Evolutionary conservation across 2,797 vertebrate genomes (phyloP).

Genomic region (Clarias platycephalus): DNA sequence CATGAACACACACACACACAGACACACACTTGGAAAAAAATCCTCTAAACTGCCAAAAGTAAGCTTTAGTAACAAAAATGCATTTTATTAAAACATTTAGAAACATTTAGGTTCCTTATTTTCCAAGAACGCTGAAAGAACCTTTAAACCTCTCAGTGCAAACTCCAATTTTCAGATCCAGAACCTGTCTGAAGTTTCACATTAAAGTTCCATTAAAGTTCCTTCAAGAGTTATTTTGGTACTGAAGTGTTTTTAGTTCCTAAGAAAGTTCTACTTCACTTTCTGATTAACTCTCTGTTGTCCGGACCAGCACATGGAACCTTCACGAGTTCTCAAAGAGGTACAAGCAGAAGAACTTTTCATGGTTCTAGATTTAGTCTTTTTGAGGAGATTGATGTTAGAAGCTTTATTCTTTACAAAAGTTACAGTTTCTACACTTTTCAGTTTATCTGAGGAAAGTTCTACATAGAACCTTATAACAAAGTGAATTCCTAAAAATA

Average conservation of each 20-base stretch:
- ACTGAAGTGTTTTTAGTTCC: background rate
- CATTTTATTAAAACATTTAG: background rate
- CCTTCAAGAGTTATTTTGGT: background rate
- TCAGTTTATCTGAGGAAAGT: background rate
- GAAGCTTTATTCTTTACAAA: background rate
- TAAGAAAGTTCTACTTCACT: background rate
- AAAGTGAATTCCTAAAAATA: background rate
- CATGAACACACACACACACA: background rate
- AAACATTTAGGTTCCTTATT: background rate
- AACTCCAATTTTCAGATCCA: background rate
- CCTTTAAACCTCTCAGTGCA: background rate
- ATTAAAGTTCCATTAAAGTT: background rate
- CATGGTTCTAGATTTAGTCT: background rate
- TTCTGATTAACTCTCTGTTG: background rate
- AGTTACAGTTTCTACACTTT: background rate
- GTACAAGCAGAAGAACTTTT: background rate
- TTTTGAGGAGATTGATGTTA: background rate
- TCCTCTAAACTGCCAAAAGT: background rate
- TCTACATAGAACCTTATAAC: background rate
- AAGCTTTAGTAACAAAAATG: background rate
- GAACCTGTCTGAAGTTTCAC: background rate
- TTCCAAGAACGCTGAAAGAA: background rate
- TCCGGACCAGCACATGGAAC: background rate
- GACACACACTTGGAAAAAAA: background rate
- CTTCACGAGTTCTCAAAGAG: background rate